Evolutionary conservation across 2,113 vertebrate species (phyloP).

Genomic region (Turdus rufiventris): DNA sequence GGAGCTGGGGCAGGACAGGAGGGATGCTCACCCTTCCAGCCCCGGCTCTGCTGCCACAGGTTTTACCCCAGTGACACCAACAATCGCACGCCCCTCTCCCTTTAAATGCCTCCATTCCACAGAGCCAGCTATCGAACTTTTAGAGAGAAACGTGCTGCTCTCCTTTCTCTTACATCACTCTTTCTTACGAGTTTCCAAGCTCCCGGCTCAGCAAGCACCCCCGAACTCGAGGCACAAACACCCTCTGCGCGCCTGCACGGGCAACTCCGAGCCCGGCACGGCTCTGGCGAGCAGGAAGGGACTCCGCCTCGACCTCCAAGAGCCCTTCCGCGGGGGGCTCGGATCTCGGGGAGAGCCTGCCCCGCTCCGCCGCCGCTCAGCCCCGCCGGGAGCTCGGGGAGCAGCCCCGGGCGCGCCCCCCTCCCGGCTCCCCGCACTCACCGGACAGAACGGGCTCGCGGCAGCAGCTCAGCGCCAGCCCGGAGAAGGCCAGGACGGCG

Average conservation of each 20-base stretch:
- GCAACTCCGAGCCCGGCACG: not conserved
- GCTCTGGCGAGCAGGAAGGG: not conserved
- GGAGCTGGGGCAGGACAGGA: not conserved
- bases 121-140: not conserved
- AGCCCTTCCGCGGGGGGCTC: not conserved
- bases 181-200: not conserved
- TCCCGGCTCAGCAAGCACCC: not conserved
- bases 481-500: conserved; percentile 64
- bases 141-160: not conserved
- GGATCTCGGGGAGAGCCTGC: not conserved
- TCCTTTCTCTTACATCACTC: not conserved
- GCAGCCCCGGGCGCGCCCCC: not conserved
- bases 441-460: conserved; percentile 52
- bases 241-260: accelerated
- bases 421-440: conserved; percentile 56
- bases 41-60: not conserved
- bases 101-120: not conserved
- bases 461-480: conserved; percentile 70
- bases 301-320: too few relatives aligned
- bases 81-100: not conserved
- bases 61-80: not conserved
- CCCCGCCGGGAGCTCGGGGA: not conserved
- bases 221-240: not conserved
- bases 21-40: not conserved
- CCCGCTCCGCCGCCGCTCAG: not conserved